These are phyloP conservation scores for Polyommatus iphigenia DNA, from an alignment of 2,888 invertebrate species.

Conservation along the genomic window DNA sequence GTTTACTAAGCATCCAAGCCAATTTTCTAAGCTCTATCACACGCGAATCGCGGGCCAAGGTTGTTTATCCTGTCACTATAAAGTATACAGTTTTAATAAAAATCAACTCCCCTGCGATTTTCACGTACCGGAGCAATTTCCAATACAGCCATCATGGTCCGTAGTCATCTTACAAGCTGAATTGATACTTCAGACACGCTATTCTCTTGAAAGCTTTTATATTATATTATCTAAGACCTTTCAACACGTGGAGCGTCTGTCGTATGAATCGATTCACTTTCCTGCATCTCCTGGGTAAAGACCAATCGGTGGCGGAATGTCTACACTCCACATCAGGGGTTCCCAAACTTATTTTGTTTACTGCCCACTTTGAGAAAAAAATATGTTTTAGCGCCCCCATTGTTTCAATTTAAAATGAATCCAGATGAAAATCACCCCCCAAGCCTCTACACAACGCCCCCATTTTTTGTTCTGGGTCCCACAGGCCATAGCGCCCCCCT, in stretches of 20 bases:
- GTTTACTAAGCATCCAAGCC: neutral
- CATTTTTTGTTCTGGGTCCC: no score
- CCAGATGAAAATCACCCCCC: no score
- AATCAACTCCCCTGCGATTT: conserved; percentile 62
- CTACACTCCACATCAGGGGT: neutral
- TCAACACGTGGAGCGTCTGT: conserved; percentile 73
- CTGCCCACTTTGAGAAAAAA: no score
- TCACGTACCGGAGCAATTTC: conserved; percentile 63
- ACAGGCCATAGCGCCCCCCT: no score
- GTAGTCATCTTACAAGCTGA: conserved; percentile 75
- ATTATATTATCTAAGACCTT: conserved; percentile 79
- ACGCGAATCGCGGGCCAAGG: neutral
- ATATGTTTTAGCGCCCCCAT: no score
- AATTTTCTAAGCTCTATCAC: conserved; percentile 26
- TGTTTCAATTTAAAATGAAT: no score
- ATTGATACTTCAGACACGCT: conserved; percentile 78
- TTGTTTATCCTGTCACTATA: conserved; percentile 42
- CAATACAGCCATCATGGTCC: conserved; percentile 71
- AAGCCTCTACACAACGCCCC: no score
- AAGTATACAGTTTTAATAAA: conserved; percentile 67
- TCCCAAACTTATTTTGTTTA: no score
- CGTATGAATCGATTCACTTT: conserved; percentile 72
- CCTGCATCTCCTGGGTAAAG: conserved; percentile 64
- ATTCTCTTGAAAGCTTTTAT: conserved; percentile 80
- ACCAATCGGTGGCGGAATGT: conserved; percentile 41